A percentile compares a stretch with the other conserved stretches of the same genome.
Conservation (phyloP, 1,140 invertebrate genomes). For the Drosophila ohnishii region DNA sequence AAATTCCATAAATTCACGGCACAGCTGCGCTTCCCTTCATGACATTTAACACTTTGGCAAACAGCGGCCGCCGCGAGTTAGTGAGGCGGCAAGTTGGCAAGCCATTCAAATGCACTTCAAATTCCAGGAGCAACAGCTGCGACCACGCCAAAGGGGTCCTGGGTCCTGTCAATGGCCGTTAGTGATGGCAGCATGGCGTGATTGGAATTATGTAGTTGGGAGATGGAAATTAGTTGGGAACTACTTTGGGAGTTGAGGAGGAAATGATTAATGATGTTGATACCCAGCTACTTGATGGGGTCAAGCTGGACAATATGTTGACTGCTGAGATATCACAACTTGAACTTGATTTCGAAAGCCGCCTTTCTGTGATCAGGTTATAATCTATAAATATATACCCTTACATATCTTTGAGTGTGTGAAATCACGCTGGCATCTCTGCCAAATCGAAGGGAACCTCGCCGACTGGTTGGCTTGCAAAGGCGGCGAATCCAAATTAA, state of each 20-base stretch:
- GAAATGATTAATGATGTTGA: conserved; percentile 27
- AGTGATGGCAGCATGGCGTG: conserved; percentile 39
- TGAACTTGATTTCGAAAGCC: neutral
- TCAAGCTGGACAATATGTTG: neutral
- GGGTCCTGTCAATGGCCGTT: conserved; percentile 26
- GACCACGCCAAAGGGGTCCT: conserved; percentile 27
- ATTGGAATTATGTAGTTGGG: conserved; percentile 17
- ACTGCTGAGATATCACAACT: no score
- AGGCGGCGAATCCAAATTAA: conserved; percentile 78
- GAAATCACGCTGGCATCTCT: conserved; percentile 27
- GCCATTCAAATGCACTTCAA: conserved; percentile 80
- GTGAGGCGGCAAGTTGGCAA: conserved; percentile 30
- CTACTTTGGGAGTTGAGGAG: neutral
- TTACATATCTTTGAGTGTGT: neutral
- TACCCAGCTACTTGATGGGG: neutral
- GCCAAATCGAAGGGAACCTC: conserved; percentile 4
- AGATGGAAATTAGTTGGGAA: conserved; percentile 10
- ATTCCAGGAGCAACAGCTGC: conserved; percentile 77
- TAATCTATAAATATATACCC: neutral
- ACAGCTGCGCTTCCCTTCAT: conserved; percentile 67
- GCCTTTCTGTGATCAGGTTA: neutral
- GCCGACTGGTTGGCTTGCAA: conserved; percentile 23
- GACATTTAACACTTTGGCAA: conserved; percentile 81
- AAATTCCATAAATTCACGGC: conserved; percentile 72
- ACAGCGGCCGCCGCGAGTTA: conserved; percentile 44